These are phyloP conservation scores for Hemiscyllium ocellatum DNA, from an alignment of 2,113 vertebrate genomes.

Conservation along the genomic window DNA sequence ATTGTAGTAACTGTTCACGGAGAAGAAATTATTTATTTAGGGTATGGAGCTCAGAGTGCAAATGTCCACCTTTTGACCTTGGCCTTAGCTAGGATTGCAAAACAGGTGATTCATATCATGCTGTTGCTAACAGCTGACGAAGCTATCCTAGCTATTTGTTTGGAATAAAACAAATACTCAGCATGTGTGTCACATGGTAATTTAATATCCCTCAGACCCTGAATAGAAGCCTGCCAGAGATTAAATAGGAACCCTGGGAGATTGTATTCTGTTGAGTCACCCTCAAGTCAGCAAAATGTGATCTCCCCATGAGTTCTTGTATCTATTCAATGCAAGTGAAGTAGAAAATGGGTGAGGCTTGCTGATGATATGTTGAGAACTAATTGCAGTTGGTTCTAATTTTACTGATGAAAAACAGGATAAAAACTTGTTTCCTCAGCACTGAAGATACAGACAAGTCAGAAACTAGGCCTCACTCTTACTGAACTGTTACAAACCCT, in stretches of 20 bases:
- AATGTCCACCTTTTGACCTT: background rate
- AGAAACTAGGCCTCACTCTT: background rate
- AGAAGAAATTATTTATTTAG: background rate
- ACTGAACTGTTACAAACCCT: background rate
- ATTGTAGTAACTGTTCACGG: background rate
- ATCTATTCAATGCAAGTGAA: background rate
- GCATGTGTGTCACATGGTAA: background rate
- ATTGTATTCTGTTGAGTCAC: background rate
- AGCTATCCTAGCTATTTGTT: background rate
- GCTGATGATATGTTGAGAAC: background rate
- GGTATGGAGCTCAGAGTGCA: background rate
- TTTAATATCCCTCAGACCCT: background rate
- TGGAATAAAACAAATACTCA: background rate
- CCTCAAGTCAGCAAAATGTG: background rate
- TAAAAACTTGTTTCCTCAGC: background rate
- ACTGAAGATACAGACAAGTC: background rate
- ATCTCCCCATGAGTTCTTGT: background rate
- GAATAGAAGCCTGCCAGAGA: background rate
- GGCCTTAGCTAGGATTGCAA: background rate
- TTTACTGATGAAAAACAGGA: background rate
- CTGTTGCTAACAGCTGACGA: background rate
- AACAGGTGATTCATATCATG: slow-evolving; percentile 19
- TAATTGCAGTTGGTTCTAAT: background rate
- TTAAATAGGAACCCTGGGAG: background rate
- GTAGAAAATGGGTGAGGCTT: background rate